A percentile compares a stretch with the other conserved stretches of the same genome.
These are phyloP conservation scores for Nycticorax nycticorax DNA, from an alignment of 2,113 vertebrate genomes.

Conservation along the genomic window DNA sequence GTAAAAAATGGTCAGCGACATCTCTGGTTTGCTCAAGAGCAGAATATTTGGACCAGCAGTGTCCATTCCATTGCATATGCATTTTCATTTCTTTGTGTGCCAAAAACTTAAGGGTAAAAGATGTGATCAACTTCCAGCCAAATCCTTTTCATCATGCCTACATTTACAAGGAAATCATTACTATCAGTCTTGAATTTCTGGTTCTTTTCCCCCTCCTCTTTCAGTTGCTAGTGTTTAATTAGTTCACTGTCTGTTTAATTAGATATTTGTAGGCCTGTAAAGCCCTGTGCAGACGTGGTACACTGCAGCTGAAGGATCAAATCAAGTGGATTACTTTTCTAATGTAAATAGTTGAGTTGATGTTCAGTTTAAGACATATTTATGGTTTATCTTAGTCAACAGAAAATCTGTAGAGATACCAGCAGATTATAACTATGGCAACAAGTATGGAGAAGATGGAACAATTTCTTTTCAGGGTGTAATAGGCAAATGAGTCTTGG, in stretches of 20 bases:
- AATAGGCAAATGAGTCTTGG: not conserved
- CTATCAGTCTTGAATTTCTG: not conserved
- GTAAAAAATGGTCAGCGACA: not conserved
- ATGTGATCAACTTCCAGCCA: not conserved
- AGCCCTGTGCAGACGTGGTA: not conserved
- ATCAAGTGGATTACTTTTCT: not conserved
- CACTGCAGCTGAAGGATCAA: not conserved
- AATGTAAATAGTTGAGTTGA: not conserved
- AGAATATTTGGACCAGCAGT: not conserved
- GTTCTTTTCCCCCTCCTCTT: not conserved
- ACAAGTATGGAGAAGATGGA: not conserved
- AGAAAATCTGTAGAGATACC: not conserved
- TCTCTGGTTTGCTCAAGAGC: not conserved
- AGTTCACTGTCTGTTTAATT: not conserved
- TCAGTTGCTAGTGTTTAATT: not conserved
- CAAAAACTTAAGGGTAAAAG: not conserved
- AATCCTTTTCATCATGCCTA: not conserved
- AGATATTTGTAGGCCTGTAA: not conserved
- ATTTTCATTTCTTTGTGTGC: not conserved
- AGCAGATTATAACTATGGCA: not conserved
- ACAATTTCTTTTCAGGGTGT: not conserved
- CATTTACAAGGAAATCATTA: not conserved
- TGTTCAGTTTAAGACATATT: not conserved
- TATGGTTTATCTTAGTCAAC: not conserved
- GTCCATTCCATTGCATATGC: not conserved